phyloP scores from a whole-genome alignment of 1,140 invertebrate species.

The Ips typographus region DNA sequence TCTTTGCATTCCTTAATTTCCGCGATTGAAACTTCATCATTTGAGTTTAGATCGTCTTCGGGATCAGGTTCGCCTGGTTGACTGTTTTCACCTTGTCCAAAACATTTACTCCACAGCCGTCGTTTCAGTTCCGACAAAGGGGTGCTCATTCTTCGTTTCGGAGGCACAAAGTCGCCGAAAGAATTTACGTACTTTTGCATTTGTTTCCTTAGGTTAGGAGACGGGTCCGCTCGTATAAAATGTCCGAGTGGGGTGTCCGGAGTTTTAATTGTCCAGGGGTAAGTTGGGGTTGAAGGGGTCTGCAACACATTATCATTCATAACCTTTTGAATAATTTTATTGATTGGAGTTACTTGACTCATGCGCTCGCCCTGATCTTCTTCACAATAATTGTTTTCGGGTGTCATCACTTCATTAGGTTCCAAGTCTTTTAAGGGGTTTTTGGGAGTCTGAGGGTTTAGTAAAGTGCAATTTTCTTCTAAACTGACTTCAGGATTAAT shows the following conservation, averaged over 20 bases:
- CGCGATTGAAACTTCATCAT: neutral
- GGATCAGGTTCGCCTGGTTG: neutral
- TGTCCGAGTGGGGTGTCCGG: slow-evolving; percentile 58
- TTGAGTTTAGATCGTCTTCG: slow-evolving; percentile 3
- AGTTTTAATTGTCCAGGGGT: slow-evolving; percentile 55
- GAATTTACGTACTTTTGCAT: slow-evolving; percentile 56
- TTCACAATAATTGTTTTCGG: neutral
- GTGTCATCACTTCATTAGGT: neutral
- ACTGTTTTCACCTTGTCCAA: slow-evolving; percentile 17
- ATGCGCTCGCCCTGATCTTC: neutral
- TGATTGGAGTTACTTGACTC: slow-evolving; percentile 49
- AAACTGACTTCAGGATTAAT: slow-evolving; percentile 57
- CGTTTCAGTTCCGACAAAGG: slow-evolving; percentile 58
- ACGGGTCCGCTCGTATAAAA: slow-evolving; percentile 55
- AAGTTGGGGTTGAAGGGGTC: slow-evolving; percentile 30
- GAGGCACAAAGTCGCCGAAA: slow-evolving; percentile 54
- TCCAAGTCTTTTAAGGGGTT: neutral
- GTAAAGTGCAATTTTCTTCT: neutral
- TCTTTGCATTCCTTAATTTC: neutral
- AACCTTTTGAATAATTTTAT: slow-evolving; percentile 45
- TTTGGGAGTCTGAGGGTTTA: too few relatives aligned
- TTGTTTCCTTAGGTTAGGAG: slow-evolving; percentile 55
- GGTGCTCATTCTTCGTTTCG: slow-evolving; percentile 54
- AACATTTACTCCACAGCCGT: slow-evolving; percentile 50
- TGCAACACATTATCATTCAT: slow-evolving; percentile 40